Evolutionary conservation across 2,113 vertebrate species (phyloP).

Genomic region (Beaufortia kweichowensis): DNA sequence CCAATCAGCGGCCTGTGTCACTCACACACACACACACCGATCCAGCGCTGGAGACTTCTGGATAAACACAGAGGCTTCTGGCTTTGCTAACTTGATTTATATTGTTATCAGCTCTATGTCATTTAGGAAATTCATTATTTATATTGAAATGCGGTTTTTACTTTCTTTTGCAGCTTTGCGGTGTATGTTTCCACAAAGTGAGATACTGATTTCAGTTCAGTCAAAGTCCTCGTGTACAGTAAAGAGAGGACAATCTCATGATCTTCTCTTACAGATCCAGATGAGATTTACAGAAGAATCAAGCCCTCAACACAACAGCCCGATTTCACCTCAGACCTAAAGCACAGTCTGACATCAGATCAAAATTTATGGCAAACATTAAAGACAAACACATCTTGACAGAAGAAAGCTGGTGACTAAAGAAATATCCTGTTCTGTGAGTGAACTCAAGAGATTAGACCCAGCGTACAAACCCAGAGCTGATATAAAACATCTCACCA

Average conservation of each 20-base stretch:
- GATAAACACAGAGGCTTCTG: too few relatives aligned
- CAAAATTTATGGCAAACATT: too few relatives aligned
- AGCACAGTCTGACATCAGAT: too few relatives aligned
- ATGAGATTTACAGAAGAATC: constrained; percentile 53
- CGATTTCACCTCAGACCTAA: neutral
- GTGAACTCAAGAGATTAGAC: neutral
- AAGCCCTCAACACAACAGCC: constrained; percentile 50
- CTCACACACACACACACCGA: constrained; percentile 50
- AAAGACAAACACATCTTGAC: too few relatives aligned
- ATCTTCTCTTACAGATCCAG: constrained; percentile 64
- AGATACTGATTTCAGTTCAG: constrained; percentile 1
- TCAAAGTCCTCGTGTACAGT: neutral
- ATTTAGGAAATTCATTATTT: constrained; percentile 18
- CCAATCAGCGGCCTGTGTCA: constrained; percentile 72
- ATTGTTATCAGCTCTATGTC: neutral
- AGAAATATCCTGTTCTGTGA: constrained; percentile 15
- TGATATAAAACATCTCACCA: constrained; percentile 59
- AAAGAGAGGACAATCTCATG: neutral
- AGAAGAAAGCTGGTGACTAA: too few relatives aligned
- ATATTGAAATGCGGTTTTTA: too few relatives aligned
- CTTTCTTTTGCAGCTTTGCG: too few relatives aligned
- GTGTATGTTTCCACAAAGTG: neutral
- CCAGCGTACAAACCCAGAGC: constrained; percentile 50
- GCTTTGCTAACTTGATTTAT: neutral
- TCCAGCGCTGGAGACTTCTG: neutral